Conservation (phyloP, 2,113 vertebrate genomes). For the Zapornia atra region DNA sequence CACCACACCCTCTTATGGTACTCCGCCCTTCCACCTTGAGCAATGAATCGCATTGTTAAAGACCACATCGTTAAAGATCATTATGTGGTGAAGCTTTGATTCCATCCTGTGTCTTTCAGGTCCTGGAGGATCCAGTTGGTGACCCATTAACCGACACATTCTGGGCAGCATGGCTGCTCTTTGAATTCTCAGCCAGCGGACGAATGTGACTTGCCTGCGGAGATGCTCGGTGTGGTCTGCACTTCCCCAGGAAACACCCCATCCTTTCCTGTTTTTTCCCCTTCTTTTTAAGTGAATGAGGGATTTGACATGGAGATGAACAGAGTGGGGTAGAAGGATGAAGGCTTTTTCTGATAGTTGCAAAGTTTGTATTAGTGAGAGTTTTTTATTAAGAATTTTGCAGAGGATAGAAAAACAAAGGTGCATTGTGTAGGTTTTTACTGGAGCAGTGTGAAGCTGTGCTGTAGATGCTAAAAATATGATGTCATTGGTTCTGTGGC, state of each 20-base stretch:
- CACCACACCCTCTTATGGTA: rapidly evolving
- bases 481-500: neutral
- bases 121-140: neutral
- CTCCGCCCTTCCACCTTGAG: neutral
- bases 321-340: neutral
- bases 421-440: neutral
- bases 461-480: neutral
- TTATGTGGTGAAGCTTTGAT: neutral
- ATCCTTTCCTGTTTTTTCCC: neutral
- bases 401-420: neutral
- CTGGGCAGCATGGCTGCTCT: slow-evolving; percentile 42
- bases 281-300: neutral
- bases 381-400: neutral
- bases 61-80: neutral
- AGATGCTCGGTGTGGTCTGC: neutral
- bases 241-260: neutral
- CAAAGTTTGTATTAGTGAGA: neutral
- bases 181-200: neutral
- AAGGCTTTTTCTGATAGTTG: neutral
- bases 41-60: too few species aligned
- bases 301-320: neutral
- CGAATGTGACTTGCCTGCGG: neutral
- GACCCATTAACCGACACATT: neutral
- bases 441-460: neutral
- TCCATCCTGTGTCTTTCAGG: slow-evolving; percentile 26